A percentile compares a stretch with the other conserved stretches of the same genome.
These are phyloP conservation scores for Linepithema humile DNA, from an alignment of 1,140 invertebrate genomes.

Conservation along the genomic window DNA sequence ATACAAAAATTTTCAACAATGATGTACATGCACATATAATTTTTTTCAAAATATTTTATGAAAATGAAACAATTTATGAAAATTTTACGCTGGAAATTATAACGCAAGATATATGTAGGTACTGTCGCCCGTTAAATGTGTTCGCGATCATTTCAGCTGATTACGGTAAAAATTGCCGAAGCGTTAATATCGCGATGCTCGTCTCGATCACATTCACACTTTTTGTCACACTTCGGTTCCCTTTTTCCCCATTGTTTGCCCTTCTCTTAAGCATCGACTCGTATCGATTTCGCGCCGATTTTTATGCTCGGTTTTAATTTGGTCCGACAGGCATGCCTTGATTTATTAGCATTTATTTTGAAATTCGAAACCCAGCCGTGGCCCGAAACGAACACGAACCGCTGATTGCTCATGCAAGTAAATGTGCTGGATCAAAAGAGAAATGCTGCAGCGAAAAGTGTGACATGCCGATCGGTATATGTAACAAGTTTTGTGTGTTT, in stretches of 20 bases:
- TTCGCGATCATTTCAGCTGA: conserved; percentile 10
- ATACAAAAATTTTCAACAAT: too few relatives aligned
- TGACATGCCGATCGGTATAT: background rate
- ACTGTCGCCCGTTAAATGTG: background rate
- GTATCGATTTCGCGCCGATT: conserved; percentile 74
- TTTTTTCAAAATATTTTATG: background rate
- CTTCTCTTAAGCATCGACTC: conserved; percentile 46
- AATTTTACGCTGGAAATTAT: too few relatives aligned
- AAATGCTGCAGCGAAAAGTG: background rate
- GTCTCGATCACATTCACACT: conserved; percentile 7
- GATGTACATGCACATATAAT: too few relatives aligned
- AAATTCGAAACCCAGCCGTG: conserved; percentile 74
- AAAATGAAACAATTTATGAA: background rate
- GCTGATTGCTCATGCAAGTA: conserved; percentile 61
- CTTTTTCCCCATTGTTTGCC: conserved; percentile 52
- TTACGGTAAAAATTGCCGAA: conserved; percentile 13
- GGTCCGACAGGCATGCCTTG: conserved; percentile 68
- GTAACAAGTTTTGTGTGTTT: background rate
- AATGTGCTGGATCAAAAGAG: conserved; percentile 25
- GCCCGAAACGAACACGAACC: conserved; percentile 50
- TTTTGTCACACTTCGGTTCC: background rate
- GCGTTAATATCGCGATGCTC: conserved; percentile 39
- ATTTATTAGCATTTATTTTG: conserved; percentile 79
- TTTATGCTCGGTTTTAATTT: conserved; percentile 72
- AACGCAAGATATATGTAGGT: background rate